These are phyloP conservation scores for Prochilodus magdalenae DNA, from an alignment of 2,113 vertebrate genomes.

Conservation along the genomic window DNA sequence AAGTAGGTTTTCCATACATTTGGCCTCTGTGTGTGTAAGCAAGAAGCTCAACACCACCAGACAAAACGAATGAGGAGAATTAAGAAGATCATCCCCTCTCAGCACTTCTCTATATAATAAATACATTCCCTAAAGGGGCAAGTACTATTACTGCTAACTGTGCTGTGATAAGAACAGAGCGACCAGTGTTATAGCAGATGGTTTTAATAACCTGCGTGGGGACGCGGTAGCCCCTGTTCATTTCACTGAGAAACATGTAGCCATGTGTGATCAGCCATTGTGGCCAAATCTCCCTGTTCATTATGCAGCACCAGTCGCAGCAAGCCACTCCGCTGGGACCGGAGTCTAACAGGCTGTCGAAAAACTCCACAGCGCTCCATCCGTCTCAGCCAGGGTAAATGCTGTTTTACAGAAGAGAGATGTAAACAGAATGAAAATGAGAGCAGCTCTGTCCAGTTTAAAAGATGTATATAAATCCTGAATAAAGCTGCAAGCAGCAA, in stretches of 20 bases:
- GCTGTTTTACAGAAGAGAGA: neutral
- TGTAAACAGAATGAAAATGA: slow-evolving; percentile 37
- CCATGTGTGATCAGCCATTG: too few relatives aligned
- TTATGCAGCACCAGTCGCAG: slow-evolving; percentile 14
- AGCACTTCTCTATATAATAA: neutral
- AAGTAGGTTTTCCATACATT: too few relatives aligned
- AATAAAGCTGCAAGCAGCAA: too few relatives aligned
- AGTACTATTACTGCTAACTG: neutral
- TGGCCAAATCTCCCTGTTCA: neutral
- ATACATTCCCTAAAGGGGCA: neutral
- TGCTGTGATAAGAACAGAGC: neutral
- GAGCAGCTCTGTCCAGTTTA: neutral
- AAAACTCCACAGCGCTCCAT: slow-evolving; percentile 13
- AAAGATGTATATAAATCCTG: neutral
- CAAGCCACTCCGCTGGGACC: slow-evolving; percentile 26
- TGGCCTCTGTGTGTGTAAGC: neutral
- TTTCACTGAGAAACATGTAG: too few relatives aligned
- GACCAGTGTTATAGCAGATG: neutral
- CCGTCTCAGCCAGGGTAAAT: neutral
- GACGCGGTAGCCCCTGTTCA: slow-evolving; percentile 15
- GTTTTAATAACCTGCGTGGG: slow-evolving; percentile 24
- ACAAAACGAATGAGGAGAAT: slow-evolving; percentile 33
- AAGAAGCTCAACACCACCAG: neutral
- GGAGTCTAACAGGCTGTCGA: slow-evolving; percentile 20
- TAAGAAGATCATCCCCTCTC: slow-evolving; percentile 29